Conservation (phyloP, 1,140 invertebrate species). For the Penaeus vannamei region DNA sequence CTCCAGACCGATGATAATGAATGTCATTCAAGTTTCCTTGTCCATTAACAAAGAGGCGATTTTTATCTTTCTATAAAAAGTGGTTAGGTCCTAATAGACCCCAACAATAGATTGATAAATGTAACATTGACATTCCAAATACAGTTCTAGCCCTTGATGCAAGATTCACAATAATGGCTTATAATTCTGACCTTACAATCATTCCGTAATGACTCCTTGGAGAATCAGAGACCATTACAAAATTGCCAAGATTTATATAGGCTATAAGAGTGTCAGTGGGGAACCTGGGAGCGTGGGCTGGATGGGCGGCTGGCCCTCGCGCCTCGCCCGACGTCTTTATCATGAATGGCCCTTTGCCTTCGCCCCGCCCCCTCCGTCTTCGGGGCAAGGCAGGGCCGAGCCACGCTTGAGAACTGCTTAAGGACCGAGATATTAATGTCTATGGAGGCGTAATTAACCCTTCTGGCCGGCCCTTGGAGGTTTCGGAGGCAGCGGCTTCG, state of each 20-base stretch:
- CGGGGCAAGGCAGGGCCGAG: background rate
- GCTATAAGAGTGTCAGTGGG: constrained; percentile 52
- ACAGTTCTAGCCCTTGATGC: constrained; percentile 24
- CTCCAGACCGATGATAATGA: constrained; percentile 59
- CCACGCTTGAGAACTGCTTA: background rate
- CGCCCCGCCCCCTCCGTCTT: background rate
- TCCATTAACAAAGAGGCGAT: constrained; percentile 66
- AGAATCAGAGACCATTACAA: constrained; percentile 53
- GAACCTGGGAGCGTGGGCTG: background rate
- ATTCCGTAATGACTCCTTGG: constrained; percentile 47
- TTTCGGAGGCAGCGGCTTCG: too few species aligned
- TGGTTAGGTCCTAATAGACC: constrained; percentile 64
- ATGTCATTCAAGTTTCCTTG: constrained; percentile 63
- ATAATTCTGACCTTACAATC: constrained; percentile 46
- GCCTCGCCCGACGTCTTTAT: background rate
- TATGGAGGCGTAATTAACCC: background rate
- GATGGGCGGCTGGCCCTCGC: background rate
- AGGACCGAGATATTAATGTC: background rate
- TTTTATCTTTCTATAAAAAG: constrained; percentile 65
- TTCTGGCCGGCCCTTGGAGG: too few species aligned
- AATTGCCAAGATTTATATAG: constrained; percentile 55
- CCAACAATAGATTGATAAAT: constrained; percentile 66
- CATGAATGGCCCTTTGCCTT: background rate
- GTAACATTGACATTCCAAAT: constrained; percentile 55
- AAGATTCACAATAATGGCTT: constrained; percentile 42